A percentile compares a stretch with the other conserved stretches of the same genome.
Evolutionary conservation across 2,797 vertebrate genomes (phyloP).

Genomic region (Sebastes baramenuke): DNA sequence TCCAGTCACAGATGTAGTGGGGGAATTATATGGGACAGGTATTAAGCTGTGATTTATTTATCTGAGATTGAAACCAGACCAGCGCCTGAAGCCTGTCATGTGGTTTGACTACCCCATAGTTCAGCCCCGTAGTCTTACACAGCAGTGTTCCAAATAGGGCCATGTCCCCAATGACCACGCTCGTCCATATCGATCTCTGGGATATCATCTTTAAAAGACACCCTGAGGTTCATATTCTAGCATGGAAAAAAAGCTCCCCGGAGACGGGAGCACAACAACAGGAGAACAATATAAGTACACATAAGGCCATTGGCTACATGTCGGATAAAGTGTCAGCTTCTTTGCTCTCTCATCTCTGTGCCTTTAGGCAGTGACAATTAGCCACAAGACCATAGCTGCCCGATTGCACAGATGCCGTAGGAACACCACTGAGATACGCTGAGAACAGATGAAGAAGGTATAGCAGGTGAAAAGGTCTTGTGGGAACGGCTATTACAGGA

Average conservation of each 20-base stretch:
- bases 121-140: constrained; percentile 47
- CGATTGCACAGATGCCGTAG: constrained; percentile 36
- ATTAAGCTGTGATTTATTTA: constrained; percentile 78
- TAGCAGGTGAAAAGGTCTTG: constrained; percentile 56
- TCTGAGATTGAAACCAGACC: constrained; percentile 73
- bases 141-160: constrained; percentile 50
- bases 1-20: constrained; percentile 66
- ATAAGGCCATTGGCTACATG: constrained; percentile 43
- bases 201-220: constrained; percentile 72
- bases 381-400: constrained; percentile 30
- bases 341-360: constrained; percentile 26
- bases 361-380: constrained; percentile 56
- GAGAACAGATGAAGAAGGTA: constrained; percentile 50
- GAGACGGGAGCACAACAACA: constrained; percentile 46
- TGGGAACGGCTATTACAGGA: constrained; percentile 61
- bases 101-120: constrained; percentile 57
- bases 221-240: constrained; percentile 49
- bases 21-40: constrained; percentile 70
- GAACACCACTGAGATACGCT: constrained; percentile 35
- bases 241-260: constrained; percentile 29
- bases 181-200: constrained; percentile 65
- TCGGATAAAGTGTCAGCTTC: constrained; percentile 44
- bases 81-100: constrained; percentile 60
- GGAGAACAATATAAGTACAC: constrained; percentile 47
- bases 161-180: constrained; percentile 48